Evolutionary conservation across 2,797 vertebrate genomes (phyloP), one percentile per base, ranked within the genome.

Genomic region (Chelmon rostratus): DNA sequence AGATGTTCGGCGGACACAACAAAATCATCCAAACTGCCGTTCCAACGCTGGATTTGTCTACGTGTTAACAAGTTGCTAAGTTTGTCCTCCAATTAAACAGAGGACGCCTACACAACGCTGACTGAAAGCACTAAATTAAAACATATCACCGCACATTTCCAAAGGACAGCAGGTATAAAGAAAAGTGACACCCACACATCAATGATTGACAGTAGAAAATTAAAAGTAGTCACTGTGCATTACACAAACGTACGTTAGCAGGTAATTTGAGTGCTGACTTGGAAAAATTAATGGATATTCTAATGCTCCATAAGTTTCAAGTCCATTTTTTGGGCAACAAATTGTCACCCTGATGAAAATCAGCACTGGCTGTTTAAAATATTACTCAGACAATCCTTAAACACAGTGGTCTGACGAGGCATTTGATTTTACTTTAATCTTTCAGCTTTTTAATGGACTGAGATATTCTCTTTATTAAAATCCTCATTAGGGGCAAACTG

Each of bases 171-270:
- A 61, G 46, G 15, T 28, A 15, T 47, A 2, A 50, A 50, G 42
- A 46, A 56, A 65, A 25, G 8, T 25, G 28, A 58, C 47, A 4
- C 65, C 44, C 13, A 40, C 74, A 42, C 28, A 19, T 23, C 49
- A 15, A 42, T 46, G 31, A 76, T 3, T 58, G 66, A 58, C 63
- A 16, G 64, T 1, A 31, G 50, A 25, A 67, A 64, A 63, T 59
- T 8, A 44, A 46, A 70, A 23, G 62, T 9, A 21, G 33, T 35
- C 37, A 19, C 28, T 19, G 2, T 6, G 42, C n/a, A 71, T 68
- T 15, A 21, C 28, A 64, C 0, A 0, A 2, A 47, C 12, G 35
- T 8, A 9, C 16, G 8, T 21, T 21, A 23, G 49, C 13, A 23
- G 54, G 2, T 59, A 35, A 57, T 42, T 25, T 31, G 11, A 13